phyloP scores from a whole-genome alignment of 1,140 invertebrate genomes.

The Drosophila ironensis region DNA sequence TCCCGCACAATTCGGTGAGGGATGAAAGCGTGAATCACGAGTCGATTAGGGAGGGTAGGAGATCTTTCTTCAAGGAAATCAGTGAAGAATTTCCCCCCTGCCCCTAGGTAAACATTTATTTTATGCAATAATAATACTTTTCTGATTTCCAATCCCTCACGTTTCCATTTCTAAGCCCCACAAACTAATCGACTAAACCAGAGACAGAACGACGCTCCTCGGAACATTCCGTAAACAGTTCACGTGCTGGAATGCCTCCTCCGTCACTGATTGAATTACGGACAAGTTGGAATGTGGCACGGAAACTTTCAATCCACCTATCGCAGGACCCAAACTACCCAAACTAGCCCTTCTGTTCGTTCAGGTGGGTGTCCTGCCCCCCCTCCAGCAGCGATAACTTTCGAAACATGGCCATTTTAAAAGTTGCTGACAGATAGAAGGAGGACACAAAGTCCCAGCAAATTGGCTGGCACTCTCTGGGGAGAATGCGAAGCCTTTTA shows the following conservation, averaged over 20 bases:
- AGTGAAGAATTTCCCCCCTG: not conserved
- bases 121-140: not conserved
- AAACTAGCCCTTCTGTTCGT: too few relatives aligned
- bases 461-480: conserved; percentile 61
- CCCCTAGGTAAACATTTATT: not conserved
- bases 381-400: conserved; percentile 30
- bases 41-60: not conserved
- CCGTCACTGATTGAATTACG: conserved; percentile 74
- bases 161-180: conserved; percentile 2
- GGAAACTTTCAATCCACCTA: conserved; percentile 46
- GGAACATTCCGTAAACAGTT: conserved; percentile 57
- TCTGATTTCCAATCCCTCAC: not conserved
- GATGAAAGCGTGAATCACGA: conserved; percentile 13
- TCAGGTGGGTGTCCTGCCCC: too few relatives aligned
- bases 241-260: conserved; percentile 63
- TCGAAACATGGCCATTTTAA: conserved; percentile 58
- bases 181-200: conserved; percentile 36
- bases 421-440: conserved; percentile 54
- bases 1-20: not conserved
- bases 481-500: conserved; percentile 37
- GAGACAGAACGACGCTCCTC: conserved; percentile 26
- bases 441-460: conserved; percentile 51
- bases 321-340: not conserved
- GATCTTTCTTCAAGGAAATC: not conserved
- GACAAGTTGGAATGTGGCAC: conserved; percentile 35